Evolutionary conservation across 1,140 invertebrate genomes (phyloP).

Genomic region (Brachionus asplanchnoidis): DNA sequence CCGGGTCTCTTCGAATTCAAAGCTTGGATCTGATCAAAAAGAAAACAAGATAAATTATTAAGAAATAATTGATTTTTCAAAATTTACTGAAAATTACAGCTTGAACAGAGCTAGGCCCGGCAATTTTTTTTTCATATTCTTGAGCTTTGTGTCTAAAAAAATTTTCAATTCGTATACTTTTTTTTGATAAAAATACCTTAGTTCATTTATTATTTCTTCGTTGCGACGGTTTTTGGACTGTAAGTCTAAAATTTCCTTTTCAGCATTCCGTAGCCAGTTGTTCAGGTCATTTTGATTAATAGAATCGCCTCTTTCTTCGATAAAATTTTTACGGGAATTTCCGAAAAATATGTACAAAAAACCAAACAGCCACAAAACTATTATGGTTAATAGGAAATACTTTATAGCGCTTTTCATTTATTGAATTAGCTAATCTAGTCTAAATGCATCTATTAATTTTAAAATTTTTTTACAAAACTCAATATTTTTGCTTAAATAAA

Average conservation of each 20-base stretch:
- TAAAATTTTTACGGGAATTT: not conserved
- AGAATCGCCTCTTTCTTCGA: not conserved
- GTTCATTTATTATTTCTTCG: not conserved
- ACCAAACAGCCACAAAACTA: not conserved
- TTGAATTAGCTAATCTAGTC: not conserved
- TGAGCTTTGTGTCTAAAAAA: not conserved
- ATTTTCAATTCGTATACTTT: not conserved
- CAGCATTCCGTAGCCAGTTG: not conserved
- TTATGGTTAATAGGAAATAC: not conserved
- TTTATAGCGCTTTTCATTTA: slow-evolving; percentile 7
- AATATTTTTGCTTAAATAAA: not conserved
- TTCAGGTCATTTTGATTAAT: not conserved
- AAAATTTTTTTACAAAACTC: not conserved
- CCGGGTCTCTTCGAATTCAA: not conserved
- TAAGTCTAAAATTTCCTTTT: not conserved
- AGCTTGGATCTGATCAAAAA: not conserved
- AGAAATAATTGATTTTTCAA: not conserved
- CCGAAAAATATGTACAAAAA: not conserved
- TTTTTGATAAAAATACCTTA: not conserved
- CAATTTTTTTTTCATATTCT: not conserved
- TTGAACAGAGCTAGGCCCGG: not conserved
- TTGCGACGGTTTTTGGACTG: not conserved
- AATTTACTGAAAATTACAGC: not conserved
- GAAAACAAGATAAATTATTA: not conserved
- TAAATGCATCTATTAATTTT: not conserved